phyloP scores from a whole-genome alignment of 2,797 vertebrate genomes.

The Emys orbicularis region DNA sequence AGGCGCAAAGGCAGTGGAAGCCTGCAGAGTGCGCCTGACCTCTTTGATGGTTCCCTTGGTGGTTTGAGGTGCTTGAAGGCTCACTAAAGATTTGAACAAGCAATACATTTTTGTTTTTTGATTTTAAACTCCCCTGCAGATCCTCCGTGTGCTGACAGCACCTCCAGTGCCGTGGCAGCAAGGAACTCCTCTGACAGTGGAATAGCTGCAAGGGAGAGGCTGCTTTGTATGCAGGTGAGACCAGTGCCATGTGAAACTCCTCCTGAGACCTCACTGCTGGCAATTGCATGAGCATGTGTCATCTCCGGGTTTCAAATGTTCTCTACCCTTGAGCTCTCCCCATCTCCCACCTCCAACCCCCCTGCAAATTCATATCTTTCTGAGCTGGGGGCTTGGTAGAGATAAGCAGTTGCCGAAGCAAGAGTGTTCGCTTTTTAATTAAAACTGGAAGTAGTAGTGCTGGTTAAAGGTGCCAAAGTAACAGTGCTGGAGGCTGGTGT shows the following conservation, averaged over 20 bases:
- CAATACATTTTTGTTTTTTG: background rate
- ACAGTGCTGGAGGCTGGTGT: background rate
- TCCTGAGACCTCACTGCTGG: accelerated
- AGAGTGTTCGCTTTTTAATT: background rate
- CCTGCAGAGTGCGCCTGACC: background rate
- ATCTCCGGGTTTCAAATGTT: background rate
- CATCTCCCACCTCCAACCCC: background rate
- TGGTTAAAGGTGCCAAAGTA: background rate
- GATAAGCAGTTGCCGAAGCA: background rate
- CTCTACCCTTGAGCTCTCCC: background rate
- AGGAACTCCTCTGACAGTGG: constrained; percentile 15
- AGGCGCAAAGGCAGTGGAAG: background rate
- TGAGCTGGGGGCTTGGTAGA: background rate
- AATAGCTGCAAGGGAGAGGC: background rate
- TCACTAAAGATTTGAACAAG: constrained; percentile 6
- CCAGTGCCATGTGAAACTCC: accelerated
- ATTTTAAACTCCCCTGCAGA: constrained; percentile 17
- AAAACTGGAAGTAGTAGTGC: background rate
- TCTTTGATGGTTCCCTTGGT: background rate
- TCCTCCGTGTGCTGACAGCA: background rate
- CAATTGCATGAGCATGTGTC: background rate
- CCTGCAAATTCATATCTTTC: background rate
- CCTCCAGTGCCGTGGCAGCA: background rate
- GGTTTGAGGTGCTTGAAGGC: background rate
- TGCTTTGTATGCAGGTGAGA: background rate